Conservation (phyloP, 2,888 invertebrate genomes). For the Drosophila falleni region DNA sequence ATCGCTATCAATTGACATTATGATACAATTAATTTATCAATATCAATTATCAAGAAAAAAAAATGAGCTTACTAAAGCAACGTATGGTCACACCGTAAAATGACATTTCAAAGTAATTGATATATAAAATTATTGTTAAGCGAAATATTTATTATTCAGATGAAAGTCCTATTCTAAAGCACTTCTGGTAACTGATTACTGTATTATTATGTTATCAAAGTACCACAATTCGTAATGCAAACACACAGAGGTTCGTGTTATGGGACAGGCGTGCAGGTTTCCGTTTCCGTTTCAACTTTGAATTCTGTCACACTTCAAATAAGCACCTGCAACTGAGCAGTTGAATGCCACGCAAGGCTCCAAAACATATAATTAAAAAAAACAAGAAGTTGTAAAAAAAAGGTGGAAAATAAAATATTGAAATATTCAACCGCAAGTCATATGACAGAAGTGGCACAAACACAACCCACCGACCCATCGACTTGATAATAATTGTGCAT, state of each 20-base stretch:
- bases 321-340: conserved; percentile 51
- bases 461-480: conserved; percentile 13
- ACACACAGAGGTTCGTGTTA: conserved; percentile 47
- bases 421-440: conserved; percentile 62
- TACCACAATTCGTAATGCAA: conserved; percentile 28
- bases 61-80: no score
- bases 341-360: conserved; percentile 65
- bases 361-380: conserved; percentile 66
- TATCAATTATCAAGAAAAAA: no score
- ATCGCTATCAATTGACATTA: no score
- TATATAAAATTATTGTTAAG: background rate
- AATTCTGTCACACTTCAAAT: conserved; percentile 79
- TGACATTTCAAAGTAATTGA: background rate
- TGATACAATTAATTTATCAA: background rate
- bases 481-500: conserved; percentile 69
- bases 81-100: no score
- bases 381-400: background rate
- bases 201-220: conserved; percentile 39
- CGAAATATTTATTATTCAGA: conserved; percentile 12
- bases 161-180: conserved; percentile 3
- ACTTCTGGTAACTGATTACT: conserved; percentile 28
- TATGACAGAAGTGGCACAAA: conserved; percentile 78
- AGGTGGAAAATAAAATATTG: conserved; percentile 14
- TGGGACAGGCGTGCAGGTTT: conserved; percentile 69
- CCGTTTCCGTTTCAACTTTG: conserved; percentile 76